Conservation (phyloP, 2,888 invertebrate genomes). For the Hartigia nigra region DNA sequence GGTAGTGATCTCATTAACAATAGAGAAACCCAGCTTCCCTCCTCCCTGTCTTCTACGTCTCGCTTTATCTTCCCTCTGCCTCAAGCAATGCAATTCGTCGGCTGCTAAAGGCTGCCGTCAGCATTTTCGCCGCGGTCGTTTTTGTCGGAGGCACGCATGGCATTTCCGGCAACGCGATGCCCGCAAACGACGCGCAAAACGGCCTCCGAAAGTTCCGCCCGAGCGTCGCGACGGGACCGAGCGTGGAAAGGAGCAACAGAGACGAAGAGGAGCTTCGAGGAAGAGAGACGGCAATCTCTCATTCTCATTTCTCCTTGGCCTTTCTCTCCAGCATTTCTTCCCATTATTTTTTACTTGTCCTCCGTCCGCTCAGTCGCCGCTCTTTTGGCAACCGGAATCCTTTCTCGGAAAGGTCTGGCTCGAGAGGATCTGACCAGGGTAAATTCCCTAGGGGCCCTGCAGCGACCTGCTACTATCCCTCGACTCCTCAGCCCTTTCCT, state of each 20-base stretch:
- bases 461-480: not conserved
- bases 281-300: not conserved
- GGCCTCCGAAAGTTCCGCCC: not conserved
- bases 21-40: not conserved
- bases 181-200: conserved; percentile 15
- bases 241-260: not conserved
- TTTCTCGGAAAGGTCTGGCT: conserved; percentile 3
- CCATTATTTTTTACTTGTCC: not conserved
- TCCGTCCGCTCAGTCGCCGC: not conserved
- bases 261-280: not conserved
- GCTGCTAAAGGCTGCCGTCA: not conserved
- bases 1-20: not conserved
- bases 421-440: not conserved
- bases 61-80: not conserved
- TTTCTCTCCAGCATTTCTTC: not conserved
- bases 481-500: not conserved
- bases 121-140: not conserved
- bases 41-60: not conserved
- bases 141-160: conserved; percentile 38
- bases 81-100: not conserved
- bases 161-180: conserved; percentile 60
- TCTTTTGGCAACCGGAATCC: not conserved
- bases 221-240: not conserved
- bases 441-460: not conserved
- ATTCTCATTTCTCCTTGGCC: not conserved